Evolutionary conservation across 2,797 vertebrate species (phyloP), one percentile per base, ranked within the genome.

Genomic region (Melanotaenia pygmaea): DNA sequence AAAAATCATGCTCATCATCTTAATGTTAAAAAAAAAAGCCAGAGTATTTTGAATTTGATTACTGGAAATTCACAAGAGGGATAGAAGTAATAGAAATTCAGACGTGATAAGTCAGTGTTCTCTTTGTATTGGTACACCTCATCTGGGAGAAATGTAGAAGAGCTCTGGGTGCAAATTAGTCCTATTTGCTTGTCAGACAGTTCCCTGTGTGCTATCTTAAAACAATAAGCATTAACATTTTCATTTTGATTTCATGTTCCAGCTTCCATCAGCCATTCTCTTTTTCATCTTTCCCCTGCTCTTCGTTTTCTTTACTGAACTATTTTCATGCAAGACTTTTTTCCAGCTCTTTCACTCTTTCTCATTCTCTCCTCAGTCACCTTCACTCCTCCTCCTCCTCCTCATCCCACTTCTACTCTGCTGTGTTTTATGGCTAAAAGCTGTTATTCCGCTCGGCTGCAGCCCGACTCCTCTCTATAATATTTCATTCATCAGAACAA

Each of bases 401-500:
- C 40, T 75, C 66, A 71, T 70, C 79, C 72, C 83, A 84, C 89
- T 88, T 79, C 86, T 83, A 26, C 86, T 85, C 84, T 59, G 78
- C 89, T 74, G 80, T 88, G 89, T 88, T 93, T 93, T 93, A 92
- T 90, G 88, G 89, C 90, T 90, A 83, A 91, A 92, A 91, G 92
- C 91, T 90, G 91, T 94, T 94, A 92, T 94, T 94, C 93, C 91
- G 90, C 92, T 92, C 80, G 90, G 84, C 89, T 93, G 93, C 86
- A 74, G 84, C 86, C 83, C 74, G 83, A 91, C 93, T 94, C 90
- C 91, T 93, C 92, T 89, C 89, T 87, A 86, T 92, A 93, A 93
- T 94, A 93, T 93, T 94, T 94, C 93, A 94, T 94, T 94, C 93
- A 94, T 94, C 91, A 90, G 92, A 93, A 93, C 92, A 94, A 94